Conservation (phyloP, 2,797 vertebrate genomes). For the Nannoperca obscura region DNA sequence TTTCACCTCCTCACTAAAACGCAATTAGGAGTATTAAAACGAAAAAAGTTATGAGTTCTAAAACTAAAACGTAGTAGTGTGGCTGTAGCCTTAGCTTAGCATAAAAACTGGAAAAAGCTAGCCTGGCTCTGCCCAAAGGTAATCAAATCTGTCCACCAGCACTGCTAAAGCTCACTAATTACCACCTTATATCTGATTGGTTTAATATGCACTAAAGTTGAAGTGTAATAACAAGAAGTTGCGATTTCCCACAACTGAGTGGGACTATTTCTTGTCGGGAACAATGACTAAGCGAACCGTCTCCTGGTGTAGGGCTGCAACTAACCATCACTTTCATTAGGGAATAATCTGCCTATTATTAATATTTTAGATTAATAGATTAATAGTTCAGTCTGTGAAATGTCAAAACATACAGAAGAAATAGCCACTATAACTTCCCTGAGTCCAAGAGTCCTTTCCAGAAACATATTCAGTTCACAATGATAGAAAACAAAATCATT, state of each 20-base stretch:
- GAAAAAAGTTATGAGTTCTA: too few relatives aligned
- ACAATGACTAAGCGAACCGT: not conserved
- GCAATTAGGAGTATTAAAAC: too few relatives aligned
- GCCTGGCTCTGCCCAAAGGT: not conserved
- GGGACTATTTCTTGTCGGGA: not conserved
- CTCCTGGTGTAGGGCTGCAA: not conserved
- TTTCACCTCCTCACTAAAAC: too few relatives aligned
- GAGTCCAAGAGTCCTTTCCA: too few relatives aligned
- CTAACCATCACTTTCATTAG: too few relatives aligned
- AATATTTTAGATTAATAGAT: not conserved
- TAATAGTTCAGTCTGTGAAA: not conserved
- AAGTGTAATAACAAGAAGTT: too few relatives aligned
- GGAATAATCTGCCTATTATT: too few relatives aligned
- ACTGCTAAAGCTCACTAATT: not conserved
- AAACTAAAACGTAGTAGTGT: too few relatives aligned
- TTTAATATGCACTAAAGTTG: too few relatives aligned
- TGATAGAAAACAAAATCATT: not conserved
- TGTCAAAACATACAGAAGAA: not conserved
- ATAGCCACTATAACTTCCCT: too few relatives aligned
- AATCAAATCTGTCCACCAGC: not conserved
- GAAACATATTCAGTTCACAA: not conserved
- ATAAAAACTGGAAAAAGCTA: not conserved
- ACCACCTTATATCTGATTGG: not conserved
- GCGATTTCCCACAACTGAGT: too few relatives aligned
- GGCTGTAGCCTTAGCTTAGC: not conserved